A percentile compares a stretch with the other conserved stretches of the same genome.
Evolutionary conservation across 2,888 invertebrate species (phyloP).

Genomic region (Ichneumoninae sp.): DNA sequence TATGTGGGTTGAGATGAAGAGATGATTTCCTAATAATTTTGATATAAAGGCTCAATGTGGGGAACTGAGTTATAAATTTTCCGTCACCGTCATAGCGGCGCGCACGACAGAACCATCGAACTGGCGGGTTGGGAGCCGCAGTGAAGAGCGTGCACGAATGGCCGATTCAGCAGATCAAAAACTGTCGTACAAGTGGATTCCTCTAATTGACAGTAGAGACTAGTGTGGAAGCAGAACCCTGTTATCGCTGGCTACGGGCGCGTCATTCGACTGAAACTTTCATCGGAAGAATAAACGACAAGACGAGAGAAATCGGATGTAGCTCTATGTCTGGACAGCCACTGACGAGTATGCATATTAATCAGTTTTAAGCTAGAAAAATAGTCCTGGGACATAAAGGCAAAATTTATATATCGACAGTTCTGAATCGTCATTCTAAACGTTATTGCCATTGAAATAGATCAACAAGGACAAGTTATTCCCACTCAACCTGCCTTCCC

Average conservation of each 20-base stretch:
- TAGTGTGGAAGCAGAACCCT: slow-evolving; percentile 17
- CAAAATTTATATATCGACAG: no score
- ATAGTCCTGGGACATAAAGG: no score
- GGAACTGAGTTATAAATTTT: slow-evolving; percentile 52
- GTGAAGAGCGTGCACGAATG: slow-evolving; percentile 64
- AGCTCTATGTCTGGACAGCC: neutral
- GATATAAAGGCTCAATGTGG: neutral
- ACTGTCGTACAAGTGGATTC: slow-evolving; percentile 60
- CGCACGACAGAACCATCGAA: slow-evolving; percentile 23
- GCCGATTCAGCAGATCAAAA: slow-evolving; percentile 80
- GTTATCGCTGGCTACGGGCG: slow-evolving; percentile 24
- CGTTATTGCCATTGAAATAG: no score
- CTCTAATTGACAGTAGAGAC: slow-evolving; percentile 68
- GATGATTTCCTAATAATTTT: neutral
- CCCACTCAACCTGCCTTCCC: no score
- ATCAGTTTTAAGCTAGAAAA: neutral
- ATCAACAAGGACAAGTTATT: no score
- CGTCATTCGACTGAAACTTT: slow-evolving; percentile 27
- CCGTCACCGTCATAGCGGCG: slow-evolving; percentile 65
- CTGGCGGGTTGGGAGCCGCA: slow-evolving; percentile 69
- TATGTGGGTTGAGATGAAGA: no score
- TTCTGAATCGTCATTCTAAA: no score
- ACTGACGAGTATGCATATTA: neutral
- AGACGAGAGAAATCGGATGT: slow-evolving; percentile 1
- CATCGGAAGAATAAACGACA: slow-evolving; percentile 33